Evolutionary conservation across 1,140 invertebrate genomes (phyloP).

Genomic region (Drosophila parvula): DNA sequence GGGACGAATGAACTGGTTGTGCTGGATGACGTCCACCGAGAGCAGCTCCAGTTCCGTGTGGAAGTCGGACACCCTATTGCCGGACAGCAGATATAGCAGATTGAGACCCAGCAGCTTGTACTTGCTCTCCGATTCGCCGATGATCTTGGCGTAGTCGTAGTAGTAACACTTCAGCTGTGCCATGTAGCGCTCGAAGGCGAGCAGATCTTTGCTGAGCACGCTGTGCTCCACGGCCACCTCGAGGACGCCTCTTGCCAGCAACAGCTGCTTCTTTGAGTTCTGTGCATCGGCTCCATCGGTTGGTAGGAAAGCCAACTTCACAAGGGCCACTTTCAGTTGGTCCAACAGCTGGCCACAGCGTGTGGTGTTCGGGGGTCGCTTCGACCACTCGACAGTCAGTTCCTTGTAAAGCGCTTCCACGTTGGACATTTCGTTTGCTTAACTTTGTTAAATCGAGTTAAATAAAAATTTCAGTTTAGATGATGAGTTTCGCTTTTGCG

Average conservation of each 20-base stretch:
- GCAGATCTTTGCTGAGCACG: slow-evolving; percentile 95
- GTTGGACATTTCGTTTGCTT: slow-evolving; percentile 50
- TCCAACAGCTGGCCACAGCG: slow-evolving; percentile 90
- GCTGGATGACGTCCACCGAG: slow-evolving; percentile 95
- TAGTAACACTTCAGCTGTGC: slow-evolving; percentile 99
- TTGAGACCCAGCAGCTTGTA: slow-evolving; percentile 98
- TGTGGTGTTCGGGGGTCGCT: slow-evolving; percentile 88
- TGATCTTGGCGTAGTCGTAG: slow-evolving; percentile 95
- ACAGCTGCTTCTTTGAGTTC: slow-evolving; percentile 90
- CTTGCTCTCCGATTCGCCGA: slow-evolving; percentile 97
- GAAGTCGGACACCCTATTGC: slow-evolving; percentile 99
- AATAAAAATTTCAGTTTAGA: slow-evolving; percentile 27
- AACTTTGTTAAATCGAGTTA: slow-evolving; percentile 1
- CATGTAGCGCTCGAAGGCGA: slow-evolving; percentile 97
- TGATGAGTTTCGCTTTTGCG: slow-evolving; percentile 74
- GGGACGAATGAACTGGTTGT: slow-evolving; percentile 97
- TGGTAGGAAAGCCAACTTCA: slow-evolving; percentile 93
- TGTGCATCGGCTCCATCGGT: slow-evolving; percentile 90
- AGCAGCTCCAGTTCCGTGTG: slow-evolving; percentile 98
- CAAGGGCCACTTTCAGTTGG: slow-evolving; percentile 92
- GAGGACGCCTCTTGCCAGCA: slow-evolving; percentile 95
- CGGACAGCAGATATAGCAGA: slow-evolving; percentile 96
- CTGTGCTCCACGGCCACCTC: slow-evolving; percentile 99
- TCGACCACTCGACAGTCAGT: slow-evolving; percentile 90
- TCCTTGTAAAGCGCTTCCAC: slow-evolving; percentile 89